These are phyloP conservation scores for Psilopogon haemacephalus DNA, from an alignment of 2,113 vertebrate species.

Conservation along the genomic window DNA sequence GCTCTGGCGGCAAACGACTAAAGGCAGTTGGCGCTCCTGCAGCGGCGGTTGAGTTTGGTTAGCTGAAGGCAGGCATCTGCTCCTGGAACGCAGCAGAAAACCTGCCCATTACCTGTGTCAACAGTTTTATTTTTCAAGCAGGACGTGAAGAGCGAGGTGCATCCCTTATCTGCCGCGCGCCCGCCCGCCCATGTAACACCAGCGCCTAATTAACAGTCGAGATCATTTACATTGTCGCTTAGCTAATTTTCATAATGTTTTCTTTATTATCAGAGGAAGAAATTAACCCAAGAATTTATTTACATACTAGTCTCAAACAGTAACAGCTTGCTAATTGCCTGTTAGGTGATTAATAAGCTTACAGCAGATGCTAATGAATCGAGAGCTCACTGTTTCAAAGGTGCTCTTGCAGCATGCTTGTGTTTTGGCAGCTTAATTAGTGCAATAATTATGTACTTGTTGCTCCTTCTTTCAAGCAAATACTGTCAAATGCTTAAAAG, in stretches of 20 bases:
- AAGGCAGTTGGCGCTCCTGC: accelerated
- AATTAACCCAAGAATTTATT: constrained; percentile 99
- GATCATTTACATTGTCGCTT: constrained; percentile 97
- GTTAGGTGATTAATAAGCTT: constrained; percentile 99
- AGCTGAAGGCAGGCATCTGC: constrained; percentile 54
- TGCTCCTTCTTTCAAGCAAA: constrained; percentile 96
- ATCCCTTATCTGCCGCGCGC: constrained; percentile 62
- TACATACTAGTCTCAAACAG: constrained; percentile 98
- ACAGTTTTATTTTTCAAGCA: constrained; percentile 73
- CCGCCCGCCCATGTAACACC: constrained; percentile 80
- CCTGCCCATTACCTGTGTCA: constrained; percentile 71
- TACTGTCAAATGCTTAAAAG: constrained; percentile 95
- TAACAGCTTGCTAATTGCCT: constrained; percentile 99
- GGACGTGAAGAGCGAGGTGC: constrained; percentile 62
- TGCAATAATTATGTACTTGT: constrained; percentile 97
- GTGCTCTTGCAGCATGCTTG: constrained; percentile 90
- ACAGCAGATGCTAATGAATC: constrained; percentile 98
- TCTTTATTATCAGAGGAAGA: constrained; percentile 99
- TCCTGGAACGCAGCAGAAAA: not conserved
- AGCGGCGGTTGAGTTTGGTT: not conserved
- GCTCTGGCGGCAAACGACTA: not conserved
- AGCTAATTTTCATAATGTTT: constrained; percentile 99
- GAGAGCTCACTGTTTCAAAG: constrained; percentile 95
- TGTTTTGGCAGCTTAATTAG: constrained; percentile 97
- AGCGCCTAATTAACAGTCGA: constrained; percentile 91